Conservation (phyloP, 2,113 vertebrate species). For the Brachionichthys hirsutus region DNA sequence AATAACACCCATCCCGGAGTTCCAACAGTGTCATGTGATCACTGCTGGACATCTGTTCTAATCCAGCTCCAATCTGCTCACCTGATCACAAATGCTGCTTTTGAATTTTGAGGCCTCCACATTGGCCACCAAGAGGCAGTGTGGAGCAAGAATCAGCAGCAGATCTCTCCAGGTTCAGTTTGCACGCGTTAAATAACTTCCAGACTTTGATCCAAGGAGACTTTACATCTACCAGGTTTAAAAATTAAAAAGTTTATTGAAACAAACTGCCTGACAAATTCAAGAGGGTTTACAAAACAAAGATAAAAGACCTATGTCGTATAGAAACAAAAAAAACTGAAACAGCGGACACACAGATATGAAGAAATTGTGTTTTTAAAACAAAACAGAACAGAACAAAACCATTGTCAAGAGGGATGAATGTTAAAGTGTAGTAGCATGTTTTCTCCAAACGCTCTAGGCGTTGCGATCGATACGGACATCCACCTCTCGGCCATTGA, state of each 20-base stretch:
- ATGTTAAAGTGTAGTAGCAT: constrained; percentile 78
- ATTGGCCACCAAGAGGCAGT: constrained; percentile 11
- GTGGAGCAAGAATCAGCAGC: constrained; percentile 24
- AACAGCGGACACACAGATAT: constrained; percentile 77
- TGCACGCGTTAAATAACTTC: not conserved
- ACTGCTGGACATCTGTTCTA: too few relatives aligned
- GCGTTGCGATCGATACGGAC: constrained; percentile 95
- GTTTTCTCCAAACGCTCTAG: constrained; percentile 74
- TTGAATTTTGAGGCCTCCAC: not conserved
- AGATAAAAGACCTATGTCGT: constrained; percentile 80
- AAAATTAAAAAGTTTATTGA: constrained; percentile 96
- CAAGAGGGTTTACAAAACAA: constrained; percentile 90
- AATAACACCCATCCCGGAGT: too few relatives aligned
- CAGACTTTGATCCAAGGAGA: constrained; percentile 37
- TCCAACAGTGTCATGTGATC: not conserved
- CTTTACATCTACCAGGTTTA: constrained; percentile 49
- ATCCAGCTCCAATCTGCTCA: too few relatives aligned
- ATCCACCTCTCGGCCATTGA: constrained; percentile 97
- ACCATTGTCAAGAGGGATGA: constrained; percentile 77
- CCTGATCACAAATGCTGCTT: too few relatives aligned
- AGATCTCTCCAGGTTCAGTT: not conserved
- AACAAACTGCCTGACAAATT: constrained; percentile 90
- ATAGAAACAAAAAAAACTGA: constrained; percentile 81
- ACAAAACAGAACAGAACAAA: constrained; percentile 87
- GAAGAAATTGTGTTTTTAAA: constrained; percentile 87